Conservation (phyloP, 1,140 invertebrate species). For the Lepidurus arcticus region DNA sequence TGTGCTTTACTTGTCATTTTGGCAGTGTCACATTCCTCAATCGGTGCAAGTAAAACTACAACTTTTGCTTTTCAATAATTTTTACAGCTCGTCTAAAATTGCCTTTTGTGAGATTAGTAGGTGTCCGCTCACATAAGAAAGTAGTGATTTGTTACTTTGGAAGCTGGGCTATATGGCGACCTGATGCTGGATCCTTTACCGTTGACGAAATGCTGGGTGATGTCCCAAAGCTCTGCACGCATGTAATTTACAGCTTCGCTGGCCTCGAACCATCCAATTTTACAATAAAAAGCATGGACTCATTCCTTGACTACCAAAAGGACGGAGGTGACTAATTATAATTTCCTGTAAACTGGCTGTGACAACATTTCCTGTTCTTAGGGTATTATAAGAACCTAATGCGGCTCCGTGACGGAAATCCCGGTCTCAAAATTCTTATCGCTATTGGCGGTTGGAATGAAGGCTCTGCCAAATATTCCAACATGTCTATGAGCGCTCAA, state of each 20-base stretch:
- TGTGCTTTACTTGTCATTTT: too few species aligned
- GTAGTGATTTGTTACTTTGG: constrained; percentile 72
- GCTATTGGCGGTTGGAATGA: constrained; percentile 87
- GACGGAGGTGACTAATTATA: constrained; percentile 52
- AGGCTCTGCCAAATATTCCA: constrained; percentile 71
- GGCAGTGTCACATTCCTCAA: too few species aligned
- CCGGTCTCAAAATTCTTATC: constrained; percentile 66
- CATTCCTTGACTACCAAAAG: constrained; percentile 67
- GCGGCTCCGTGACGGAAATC: constrained; percentile 58
- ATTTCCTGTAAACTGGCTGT: background rate
- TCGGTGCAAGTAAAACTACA: too few species aligned
- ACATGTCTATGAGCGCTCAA: constrained; percentile 55
- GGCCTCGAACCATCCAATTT: constrained; percentile 60
- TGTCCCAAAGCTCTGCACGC: constrained; percentile 73
- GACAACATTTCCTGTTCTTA: constrained; percentile 26
- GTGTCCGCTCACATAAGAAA: constrained; percentile 48
- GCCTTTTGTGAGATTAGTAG: constrained; percentile 24
- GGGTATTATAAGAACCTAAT: constrained; percentile 60
- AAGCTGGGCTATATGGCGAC: constrained; percentile 68
- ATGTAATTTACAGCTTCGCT: constrained; percentile 81
- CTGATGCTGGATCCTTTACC: constrained; percentile 55
- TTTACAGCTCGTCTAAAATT: too few species aligned
- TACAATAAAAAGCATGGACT: constrained; percentile 62
- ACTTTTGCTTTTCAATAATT: too few species aligned
- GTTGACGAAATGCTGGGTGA: constrained; percentile 54